Percentiles rank a stretch among this genome's conserved stretches.
These are phyloP conservation scores for Hypsibius dujardini DNA, from an alignment of 1,140 invertebrate genomes.

Conservation along the genomic window DNA sequence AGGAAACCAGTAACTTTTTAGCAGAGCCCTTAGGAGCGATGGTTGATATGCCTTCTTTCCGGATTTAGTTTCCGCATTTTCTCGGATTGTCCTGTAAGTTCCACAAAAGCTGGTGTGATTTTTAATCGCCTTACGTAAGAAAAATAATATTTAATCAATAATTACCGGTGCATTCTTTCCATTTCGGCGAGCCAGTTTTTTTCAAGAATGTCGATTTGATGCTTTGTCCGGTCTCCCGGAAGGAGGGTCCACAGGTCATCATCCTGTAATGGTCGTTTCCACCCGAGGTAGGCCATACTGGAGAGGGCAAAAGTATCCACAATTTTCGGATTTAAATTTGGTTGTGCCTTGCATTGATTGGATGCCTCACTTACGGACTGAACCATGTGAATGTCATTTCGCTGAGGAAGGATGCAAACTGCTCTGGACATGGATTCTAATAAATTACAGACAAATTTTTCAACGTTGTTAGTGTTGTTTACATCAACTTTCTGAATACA, in stretches of 20 bases:
- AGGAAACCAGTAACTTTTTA: not conserved
- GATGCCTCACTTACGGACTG: not conserved
- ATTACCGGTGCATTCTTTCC: not conserved
- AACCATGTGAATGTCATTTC: not conserved
- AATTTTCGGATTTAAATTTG: too few relatives aligned
- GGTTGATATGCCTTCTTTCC: too few relatives aligned
- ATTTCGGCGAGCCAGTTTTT: not conserved
- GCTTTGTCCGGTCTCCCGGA: constrained; percentile 16
- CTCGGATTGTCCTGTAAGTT: too few relatives aligned
- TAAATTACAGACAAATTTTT: too few relatives aligned
- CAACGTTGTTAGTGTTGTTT: too few relatives aligned
- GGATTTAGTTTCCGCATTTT: too few relatives aligned
- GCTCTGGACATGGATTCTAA: constrained; percentile 8
- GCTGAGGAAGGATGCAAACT: constrained; percentile 3
- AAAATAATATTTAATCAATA: not conserved
- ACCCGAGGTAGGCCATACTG: constrained; percentile 21
- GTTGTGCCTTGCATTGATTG: not conserved
- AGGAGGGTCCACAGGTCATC: constrained; percentile 21
- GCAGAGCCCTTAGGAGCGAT: not conserved
- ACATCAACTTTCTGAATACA: too few relatives aligned
- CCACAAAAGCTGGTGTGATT: too few relatives aligned
- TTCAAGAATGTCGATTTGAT: not conserved
- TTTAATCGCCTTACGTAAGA: not conserved
- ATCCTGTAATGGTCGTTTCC: constrained; percentile 6
- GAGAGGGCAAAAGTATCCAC: constrained; percentile 4